phyloP scores from a whole-genome alignment of 2,888 invertebrate genomes.

The Amphipoea lucens region DNA sequence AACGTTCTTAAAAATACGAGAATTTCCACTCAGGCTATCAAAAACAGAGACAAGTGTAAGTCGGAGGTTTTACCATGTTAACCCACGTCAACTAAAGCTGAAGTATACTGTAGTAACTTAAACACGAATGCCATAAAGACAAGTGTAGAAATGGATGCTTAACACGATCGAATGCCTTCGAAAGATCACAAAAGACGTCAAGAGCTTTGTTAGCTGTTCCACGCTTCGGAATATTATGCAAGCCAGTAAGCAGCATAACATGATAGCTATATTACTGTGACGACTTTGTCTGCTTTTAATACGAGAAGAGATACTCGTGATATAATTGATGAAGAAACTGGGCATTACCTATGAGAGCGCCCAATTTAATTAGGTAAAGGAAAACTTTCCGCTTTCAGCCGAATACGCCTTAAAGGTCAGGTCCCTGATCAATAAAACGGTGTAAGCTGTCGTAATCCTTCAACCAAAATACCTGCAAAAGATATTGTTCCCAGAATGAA shows the following conservation, averaged over 20 bases:
- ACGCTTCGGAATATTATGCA: background rate
- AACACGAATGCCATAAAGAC: background rate
- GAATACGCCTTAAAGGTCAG: slow-evolving; percentile 1
- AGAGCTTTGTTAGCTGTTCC: background rate
- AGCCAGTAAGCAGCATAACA: background rate
- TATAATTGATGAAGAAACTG: slow-evolving; percentile 36
- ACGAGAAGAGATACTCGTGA: slow-evolving; percentile 40
- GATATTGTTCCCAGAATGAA: background rate
- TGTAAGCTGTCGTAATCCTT: background rate
- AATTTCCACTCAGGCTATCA: background rate
- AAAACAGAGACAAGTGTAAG: background rate
- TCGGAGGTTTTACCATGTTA: background rate
- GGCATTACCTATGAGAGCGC: background rate
- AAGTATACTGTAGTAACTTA: background rate
- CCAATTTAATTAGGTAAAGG: background rate
- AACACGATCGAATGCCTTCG: slow-evolving; percentile 7
- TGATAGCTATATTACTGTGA: slow-evolving; percentile 1
- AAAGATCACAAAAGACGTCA: background rate
- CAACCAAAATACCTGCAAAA: slow-evolving; percentile 1
- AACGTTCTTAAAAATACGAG: background rate
- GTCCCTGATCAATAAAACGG: slow-evolving; percentile 4
- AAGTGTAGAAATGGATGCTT: background rate
- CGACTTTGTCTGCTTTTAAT: slow-evolving; percentile 22
- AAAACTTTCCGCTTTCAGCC: slow-evolving; percentile 1
- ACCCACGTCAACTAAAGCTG: background rate